Percentiles rank a stretch among this genome's conserved stretches.
Conservation (phyloP, 2,888 invertebrate genomes). For the Zygaena filipendulae region DNA sequence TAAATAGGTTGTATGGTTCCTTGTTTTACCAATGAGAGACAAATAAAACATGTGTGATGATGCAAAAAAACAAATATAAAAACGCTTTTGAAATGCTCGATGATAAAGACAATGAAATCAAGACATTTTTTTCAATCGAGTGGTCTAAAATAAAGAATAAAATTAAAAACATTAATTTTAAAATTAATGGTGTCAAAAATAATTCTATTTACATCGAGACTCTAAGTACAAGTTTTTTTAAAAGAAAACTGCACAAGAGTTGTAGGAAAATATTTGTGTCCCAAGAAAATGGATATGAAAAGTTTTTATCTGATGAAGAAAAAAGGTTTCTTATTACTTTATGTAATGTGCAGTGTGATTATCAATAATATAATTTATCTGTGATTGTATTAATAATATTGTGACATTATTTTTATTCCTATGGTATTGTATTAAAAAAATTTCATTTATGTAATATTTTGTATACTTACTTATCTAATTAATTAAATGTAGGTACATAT, state of each 20-base stretch:
- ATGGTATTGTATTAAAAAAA: no score
- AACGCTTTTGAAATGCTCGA: no score
- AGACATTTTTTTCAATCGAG: conserved; percentile 21
- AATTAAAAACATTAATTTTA: no score
- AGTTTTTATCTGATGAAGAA: conserved; percentile 76
- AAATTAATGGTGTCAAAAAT: conserved; percentile 31
- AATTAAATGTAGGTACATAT: conserved; percentile 8
- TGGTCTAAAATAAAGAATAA: conserved; percentile 41
- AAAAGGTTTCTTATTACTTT: conserved; percentile 64
- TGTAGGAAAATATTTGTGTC: conserved; percentile 41
- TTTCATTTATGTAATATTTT: conserved; percentile 2
- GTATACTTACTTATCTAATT: conserved; percentile 3
- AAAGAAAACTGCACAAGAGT: conserved; percentile 45
- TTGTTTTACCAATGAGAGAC: no score
- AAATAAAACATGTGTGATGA: conserved; percentile 14
- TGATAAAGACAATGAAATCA: conserved; percentile 15
- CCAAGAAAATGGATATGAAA: conserved; percentile 69
- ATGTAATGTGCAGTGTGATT: no score
- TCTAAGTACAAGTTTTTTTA: conserved; percentile 40
- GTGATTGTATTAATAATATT: no score
- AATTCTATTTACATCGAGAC: conserved; percentile 41
- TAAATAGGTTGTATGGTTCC: no score
- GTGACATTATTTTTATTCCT: no score
- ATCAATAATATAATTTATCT: no score
- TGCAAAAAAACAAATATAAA: conserved; percentile 10